These are phyloP conservation scores for Actinia equina DNA, from an alignment of 64 coral and sea anemone species.

Conservation along the genomic window DNA sequence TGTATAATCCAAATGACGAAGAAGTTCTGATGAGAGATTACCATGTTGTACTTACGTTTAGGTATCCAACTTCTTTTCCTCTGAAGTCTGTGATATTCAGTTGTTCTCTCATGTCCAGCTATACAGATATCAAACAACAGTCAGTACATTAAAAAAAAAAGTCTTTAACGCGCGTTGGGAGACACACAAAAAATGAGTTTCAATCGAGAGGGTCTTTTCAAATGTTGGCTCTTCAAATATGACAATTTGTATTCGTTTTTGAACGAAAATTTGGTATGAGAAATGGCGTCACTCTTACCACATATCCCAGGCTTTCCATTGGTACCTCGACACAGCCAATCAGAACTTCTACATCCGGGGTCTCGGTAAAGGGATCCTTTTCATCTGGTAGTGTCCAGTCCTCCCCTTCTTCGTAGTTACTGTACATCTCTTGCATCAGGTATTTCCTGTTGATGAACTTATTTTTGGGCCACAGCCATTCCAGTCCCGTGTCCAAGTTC, in stretches of 20 bases:
- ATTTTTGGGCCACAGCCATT: conserved; percentile 81
- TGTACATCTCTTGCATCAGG: conserved; percentile 90
- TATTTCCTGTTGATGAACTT: conserved; percentile 95
- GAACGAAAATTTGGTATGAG: no score
- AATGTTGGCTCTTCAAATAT: no score
- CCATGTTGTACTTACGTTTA: conserved; percentile 71
- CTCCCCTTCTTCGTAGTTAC: conserved; percentile 85
- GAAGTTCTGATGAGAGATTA: neutral
- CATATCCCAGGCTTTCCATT: conserved; percentile 81
- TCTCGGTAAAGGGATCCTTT: conserved; percentile 85
- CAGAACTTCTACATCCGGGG: conserved; percentile 53
- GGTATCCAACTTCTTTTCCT: conserved; percentile 84
- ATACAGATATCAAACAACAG: neutral
- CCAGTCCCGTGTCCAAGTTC: conserved; percentile 74
- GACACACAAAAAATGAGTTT: no score
- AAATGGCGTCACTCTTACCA: conserved; percentile 39
- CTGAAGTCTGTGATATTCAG: conserved; percentile 86
- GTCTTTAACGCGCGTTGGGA: no score
- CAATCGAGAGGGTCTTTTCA: no score
- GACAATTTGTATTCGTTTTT: no score
- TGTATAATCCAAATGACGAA: no score
- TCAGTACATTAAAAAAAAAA: no score
- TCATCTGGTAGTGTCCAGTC: conserved; percentile 83
- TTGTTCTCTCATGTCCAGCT: conserved; percentile 98
- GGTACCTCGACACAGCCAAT: conserved; percentile 93